Evolutionary conservation across 2,113 vertebrate species (phyloP).

Genomic region (Strigops habroptila): DNA sequence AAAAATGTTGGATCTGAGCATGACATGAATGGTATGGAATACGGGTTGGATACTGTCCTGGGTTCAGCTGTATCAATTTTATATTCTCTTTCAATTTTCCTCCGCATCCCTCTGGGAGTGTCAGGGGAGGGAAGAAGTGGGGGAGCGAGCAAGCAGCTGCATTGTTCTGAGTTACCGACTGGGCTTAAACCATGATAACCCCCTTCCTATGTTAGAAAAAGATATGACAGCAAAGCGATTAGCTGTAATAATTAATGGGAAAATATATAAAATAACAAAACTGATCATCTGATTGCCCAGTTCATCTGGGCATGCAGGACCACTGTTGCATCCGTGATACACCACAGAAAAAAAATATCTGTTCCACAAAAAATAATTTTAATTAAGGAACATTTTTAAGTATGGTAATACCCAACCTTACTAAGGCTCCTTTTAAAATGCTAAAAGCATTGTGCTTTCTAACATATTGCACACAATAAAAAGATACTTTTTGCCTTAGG

Average conservation of each 20-base stretch:
- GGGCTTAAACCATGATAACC: no score
- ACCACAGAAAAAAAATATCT: background rate
- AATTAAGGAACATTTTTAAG: background rate
- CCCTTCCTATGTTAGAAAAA: no score
- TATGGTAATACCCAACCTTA: background rate
- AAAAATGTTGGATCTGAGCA: no score
- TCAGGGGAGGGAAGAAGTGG: no score
- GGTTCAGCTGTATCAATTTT: no score
- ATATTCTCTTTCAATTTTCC: no score
- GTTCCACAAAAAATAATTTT: background rate
- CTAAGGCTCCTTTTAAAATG: background rate
- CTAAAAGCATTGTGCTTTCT: background rate
- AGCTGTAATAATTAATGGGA: background rate
- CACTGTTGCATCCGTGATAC: background rate
- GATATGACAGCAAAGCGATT: background rate
- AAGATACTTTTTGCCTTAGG: background rate
- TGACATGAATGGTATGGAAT: no score
- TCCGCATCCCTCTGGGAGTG: no score
- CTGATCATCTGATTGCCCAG: background rate
- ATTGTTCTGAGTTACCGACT: no score
- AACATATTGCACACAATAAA: background rate
- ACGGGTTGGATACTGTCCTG: no score
- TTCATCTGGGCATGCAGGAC: background rate
- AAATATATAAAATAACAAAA: background rate
- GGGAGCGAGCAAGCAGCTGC: no score